Percentiles rank a stretch among this genome's conserved stretches.
phyloP scores from a whole-genome alignment of 2,888 invertebrate genomes.

The Agapetus fuscipes region DNA sequence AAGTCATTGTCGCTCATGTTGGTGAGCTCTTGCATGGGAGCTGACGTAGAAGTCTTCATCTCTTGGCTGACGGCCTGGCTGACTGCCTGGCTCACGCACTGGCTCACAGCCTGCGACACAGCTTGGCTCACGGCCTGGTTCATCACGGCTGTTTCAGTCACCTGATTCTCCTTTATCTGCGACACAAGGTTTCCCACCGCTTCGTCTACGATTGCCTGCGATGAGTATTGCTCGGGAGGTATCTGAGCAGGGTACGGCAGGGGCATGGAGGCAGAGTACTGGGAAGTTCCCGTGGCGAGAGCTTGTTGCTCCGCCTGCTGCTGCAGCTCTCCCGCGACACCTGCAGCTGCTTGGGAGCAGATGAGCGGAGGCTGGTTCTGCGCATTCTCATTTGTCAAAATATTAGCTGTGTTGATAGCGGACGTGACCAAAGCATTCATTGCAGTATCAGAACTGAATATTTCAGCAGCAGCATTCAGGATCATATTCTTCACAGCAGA shows the following conservation, averaged over 20 bases:
- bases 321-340: slow-evolving; percentile 29
- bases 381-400: slow-evolving; percentile 34
- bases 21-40: slow-evolving; percentile 63
- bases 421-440: slow-evolving; percentile 49
- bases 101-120: slow-evolving; percentile 39
- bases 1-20: slow-evolving; percentile 83
- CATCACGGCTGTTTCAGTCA: slow-evolving; percentile 35
- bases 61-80: slow-evolving; percentile 42
- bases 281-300: slow-evolving; percentile 24
- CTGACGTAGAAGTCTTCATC: slow-evolving; percentile 42
- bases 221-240: slow-evolving; percentile 26
- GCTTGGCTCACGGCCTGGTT: slow-evolving; percentile 45
- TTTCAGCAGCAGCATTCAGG: slow-evolving; percentile 62
- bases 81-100: slow-evolving; percentile 32
- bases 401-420: slow-evolving; percentile 43
- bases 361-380: slow-evolving; percentile 25
- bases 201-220: slow-evolving; percentile 20
- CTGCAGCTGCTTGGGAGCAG: slow-evolving; percentile 30
- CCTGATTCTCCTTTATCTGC: slow-evolving; percentile 27
- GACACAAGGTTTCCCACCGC: slow-evolving; percentile 12
- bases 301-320: slow-evolving; percentile 29
- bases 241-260: slow-evolving; percentile 24
- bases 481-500: slow-evolving; percentile 67
- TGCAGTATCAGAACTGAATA: slow-evolving; percentile 53
- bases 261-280: slow-evolving; percentile 23